Evolutionary conservation across 2,797 vertebrate genomes (phyloP).

Genomic region (Tadarida brasiliensis): DNA sequence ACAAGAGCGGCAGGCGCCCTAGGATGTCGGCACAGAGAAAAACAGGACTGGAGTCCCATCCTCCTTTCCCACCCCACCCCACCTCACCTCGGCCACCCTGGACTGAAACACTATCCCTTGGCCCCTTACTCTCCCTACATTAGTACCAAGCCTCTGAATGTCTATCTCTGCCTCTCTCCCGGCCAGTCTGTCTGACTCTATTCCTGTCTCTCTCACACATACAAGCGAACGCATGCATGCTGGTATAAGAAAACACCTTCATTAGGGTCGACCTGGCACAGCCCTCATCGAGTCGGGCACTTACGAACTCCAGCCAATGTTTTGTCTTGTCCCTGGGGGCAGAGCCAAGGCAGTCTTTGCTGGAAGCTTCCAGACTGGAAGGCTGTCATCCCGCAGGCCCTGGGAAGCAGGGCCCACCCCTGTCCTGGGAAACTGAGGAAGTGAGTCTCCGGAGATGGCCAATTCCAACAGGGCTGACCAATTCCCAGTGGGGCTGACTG

Average conservation of each 20-base stretch:
- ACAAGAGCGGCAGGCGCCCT: background rate
- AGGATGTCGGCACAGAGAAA: background rate
- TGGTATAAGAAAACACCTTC: background rate
- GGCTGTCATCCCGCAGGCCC: background rate
- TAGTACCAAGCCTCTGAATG: background rate
- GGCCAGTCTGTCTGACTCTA: background rate
- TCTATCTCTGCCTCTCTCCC: background rate
- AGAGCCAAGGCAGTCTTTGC: background rate
- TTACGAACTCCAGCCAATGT: background rate
- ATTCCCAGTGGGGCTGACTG: no score
- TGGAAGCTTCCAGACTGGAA: constrained; percentile 44
- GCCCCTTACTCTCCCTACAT: background rate
- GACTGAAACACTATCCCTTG: background rate
- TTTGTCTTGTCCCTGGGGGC: background rate
- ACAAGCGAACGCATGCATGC: background rate
- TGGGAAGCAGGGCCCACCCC: background rate
- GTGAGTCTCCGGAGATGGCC: constrained; percentile 36
- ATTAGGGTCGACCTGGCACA: background rate
- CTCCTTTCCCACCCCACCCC: background rate
- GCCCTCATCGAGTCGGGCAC: background rate
- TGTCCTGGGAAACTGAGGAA: background rate
- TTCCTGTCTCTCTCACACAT: background rate
- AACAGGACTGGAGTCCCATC: background rate
- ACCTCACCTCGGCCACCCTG: no score
- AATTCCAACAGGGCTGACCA: background rate